Evolutionary conservation across 2,888 invertebrate species (phyloP).

Genomic region (Napeogenes sylphis): DNA sequence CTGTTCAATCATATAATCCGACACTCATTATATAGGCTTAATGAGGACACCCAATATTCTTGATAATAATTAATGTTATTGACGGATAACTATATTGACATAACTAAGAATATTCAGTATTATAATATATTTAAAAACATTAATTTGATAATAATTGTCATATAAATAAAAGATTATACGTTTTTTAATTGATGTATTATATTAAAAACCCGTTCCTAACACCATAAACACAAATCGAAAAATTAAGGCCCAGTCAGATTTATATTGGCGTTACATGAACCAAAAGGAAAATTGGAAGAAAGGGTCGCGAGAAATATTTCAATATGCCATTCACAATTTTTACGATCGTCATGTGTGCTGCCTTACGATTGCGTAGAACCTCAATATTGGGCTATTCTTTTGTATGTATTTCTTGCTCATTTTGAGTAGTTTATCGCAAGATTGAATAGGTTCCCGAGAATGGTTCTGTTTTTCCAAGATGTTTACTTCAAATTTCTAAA

Average conservation of each 20-base stretch:
- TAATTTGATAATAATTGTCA: too few relatives aligned
- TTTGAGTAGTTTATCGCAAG: conserved; percentile 49
- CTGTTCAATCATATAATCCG: conserved; percentile 18
- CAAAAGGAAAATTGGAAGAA: conserved; percentile 64
- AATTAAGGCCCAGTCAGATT: conserved; percentile 58
- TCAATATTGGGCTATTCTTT: conserved; percentile 59
- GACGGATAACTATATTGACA: too few relatives aligned
- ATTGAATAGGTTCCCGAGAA: conserved; percentile 28
- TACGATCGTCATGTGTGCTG: conserved; percentile 69
- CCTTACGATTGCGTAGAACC: conserved; percentile 62
- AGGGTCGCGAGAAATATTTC: conserved; percentile 72
- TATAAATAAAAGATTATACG: too few relatives aligned
- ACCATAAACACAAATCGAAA: conserved; percentile 27
- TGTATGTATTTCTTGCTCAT: conserved; percentile 44
- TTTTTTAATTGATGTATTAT: conserved; percentile 1
- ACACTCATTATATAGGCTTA: conserved; percentile 14
- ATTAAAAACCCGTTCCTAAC: background rate
- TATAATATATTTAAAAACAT: too few relatives aligned
- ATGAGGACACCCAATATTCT: conserved; percentile 12
- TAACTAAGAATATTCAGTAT: too few relatives aligned
- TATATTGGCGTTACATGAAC: conserved; percentile 59
- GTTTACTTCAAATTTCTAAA: too few relatives aligned
- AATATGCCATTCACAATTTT: conserved; percentile 74
- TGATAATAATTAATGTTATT: background rate
- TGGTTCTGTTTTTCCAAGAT: conserved; percentile 5